Evolutionary conservation across 2,113 vertebrate species (phyloP).

Genomic region (Speoplatyrhinus poulsoni): DNA sequence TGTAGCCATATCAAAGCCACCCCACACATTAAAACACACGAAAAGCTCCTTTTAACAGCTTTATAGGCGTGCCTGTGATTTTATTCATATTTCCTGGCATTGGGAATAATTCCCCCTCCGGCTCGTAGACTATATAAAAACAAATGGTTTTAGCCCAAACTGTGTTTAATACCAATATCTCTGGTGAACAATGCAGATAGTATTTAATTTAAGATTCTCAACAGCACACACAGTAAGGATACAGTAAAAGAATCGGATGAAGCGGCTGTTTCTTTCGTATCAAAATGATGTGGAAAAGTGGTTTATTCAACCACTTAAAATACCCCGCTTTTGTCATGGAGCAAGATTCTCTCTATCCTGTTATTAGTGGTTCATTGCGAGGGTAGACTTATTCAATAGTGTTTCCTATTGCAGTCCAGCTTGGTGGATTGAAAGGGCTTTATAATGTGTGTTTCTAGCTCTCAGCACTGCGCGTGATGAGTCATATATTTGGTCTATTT

Average conservation of each 20-base stretch:
- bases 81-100: constrained; percentile 72
- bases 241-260: background rate
- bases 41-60: constrained; percentile 48
- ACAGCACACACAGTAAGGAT: constrained; percentile 23
- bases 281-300: background rate
- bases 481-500: constrained; percentile 26
- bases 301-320: constrained; percentile 15
- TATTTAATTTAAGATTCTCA: constrained; percentile 35
- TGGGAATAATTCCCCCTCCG: constrained; percentile 7
- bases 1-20: constrained; percentile 61
- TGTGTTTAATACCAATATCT: constrained; percentile 30
- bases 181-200: constrained; percentile 35
- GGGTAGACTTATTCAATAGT: constrained; percentile 40
- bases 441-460: constrained; percentile 12
- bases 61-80: constrained; percentile 36
- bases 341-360: constrained; percentile 28
- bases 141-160: constrained; percentile 54
- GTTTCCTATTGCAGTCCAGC: constrained; percentile 16
- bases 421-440: constrained; percentile 14
- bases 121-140: constrained; percentile 56
- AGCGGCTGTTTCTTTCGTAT: no score
- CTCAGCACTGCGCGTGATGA: background rate
- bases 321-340: constrained; percentile 33
- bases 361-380: constrained; percentile 45
- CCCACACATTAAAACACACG: constrained; percentile 47